A percentile compares a stretch with the other conserved stretches of the same genome.
These are phyloP conservation scores for Larimichthys polyactis DNA, from an alignment of 2,113 vertebrate species.

Conservation along the genomic window DNA sequence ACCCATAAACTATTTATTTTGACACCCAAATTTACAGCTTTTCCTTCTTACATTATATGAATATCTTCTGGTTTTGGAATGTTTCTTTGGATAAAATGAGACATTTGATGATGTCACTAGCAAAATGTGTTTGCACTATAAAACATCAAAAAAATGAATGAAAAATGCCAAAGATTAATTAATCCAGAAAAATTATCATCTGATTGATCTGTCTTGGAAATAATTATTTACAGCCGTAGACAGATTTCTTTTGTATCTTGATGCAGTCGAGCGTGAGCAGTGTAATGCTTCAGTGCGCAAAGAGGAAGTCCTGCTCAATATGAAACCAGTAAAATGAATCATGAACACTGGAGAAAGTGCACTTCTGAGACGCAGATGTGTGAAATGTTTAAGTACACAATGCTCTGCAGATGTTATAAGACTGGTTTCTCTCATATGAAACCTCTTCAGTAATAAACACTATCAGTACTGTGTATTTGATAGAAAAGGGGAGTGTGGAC, in stretches of 20 bases:
- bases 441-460: neutral
- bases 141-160: too few species aligned
- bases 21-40: neutral
- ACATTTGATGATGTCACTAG: neutral
- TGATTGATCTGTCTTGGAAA: neutral
- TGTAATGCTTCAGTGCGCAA: neutral
- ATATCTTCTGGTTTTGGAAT: neutral
- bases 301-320: conserved; percentile 9
- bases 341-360: neutral
- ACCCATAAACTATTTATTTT: neutral
- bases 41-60: neutral
- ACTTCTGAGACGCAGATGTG: conserved; percentile 3
- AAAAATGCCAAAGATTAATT: neutral
- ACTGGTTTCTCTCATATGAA: conserved; percentile 3
- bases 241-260: neutral
- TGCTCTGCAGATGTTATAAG: neutral
- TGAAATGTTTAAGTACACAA: conserved; percentile 7
- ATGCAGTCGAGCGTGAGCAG: neutral
- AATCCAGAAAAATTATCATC: neutral
- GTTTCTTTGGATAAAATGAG: neutral
- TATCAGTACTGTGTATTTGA: conserved; percentile 8
- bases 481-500: conserved; percentile 14
- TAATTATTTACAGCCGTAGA: neutral
- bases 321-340: neutral
- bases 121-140: neutral